phyloP scores from a whole-genome alignment of 2,888 invertebrate genomes.

The Ashinkailepas kermadecensis region DNA sequence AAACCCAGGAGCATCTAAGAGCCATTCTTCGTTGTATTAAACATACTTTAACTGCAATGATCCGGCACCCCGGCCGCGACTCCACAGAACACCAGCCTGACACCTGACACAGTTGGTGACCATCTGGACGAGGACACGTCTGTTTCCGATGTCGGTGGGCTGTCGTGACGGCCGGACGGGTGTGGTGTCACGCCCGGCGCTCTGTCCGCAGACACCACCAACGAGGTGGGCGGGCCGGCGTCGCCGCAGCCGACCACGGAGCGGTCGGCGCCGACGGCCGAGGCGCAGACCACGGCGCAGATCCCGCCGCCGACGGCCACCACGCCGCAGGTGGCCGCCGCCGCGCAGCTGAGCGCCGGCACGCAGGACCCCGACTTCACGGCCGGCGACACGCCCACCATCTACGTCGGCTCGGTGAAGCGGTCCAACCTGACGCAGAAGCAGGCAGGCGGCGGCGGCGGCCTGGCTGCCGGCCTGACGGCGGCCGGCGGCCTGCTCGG shows the following conservation, averaged over 20 bases:
- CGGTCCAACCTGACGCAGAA: not conserved
- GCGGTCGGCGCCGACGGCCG: slow-evolving; percentile 50
- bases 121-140: too few relatives aligned
- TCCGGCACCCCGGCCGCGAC: too few relatives aligned
- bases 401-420: slow-evolving; percentile 47
- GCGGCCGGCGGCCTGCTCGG: slow-evolving; percentile 8
- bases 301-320: slow-evolving; percentile 25
- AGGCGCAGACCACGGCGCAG: slow-evolving; percentile 28
- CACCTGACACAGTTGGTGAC: too few relatives aligned
- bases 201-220: not conserved
- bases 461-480: not conserved
- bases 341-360: slow-evolving; percentile 21
- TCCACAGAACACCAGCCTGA: too few relatives aligned
- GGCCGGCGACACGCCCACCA: slow-evolving; percentile 54
- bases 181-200: too few relatives aligned
- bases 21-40: too few relatives aligned
- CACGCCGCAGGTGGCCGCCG: slow-evolving; percentile 24
- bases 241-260: slow-evolving; percentile 61
- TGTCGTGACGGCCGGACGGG: too few relatives aligned
- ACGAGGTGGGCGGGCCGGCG: slow-evolving; percentile 46
- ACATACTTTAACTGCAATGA: too few relatives aligned
- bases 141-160: too few relatives aligned
- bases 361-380: slow-evolving; percentile 40
- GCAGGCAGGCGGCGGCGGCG: not conserved
- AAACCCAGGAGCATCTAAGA: too few relatives aligned